Evolutionary conservation across 2,888 invertebrate genomes (phyloP), one percentile per base, ranked within the genome.

Genomic region (Eristalinus aeneus): DNA sequence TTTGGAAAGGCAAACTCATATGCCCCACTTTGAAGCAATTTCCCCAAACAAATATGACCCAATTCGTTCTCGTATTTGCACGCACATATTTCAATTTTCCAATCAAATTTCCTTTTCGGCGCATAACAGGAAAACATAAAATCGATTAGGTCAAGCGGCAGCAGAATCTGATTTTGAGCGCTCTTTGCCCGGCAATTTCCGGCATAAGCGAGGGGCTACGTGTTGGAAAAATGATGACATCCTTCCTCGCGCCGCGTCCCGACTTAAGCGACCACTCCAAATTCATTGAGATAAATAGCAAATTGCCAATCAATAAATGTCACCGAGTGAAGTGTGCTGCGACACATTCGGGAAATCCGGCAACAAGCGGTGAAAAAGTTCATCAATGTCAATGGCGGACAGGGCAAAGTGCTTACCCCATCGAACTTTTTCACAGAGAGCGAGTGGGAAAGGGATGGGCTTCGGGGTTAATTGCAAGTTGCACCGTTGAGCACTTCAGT

Each of bases 241-340:
- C 46, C 46, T n/a, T 16, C n/a, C 46, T 16, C 16, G 16, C 46
- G 5, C 27, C 46, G 5, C 11, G 6, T 1, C n/a, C 16, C 46
- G 5, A 5, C 6, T 12, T n/a, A 12, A n/a, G 3, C 5, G 39
- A 9, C 34, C 8, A 34, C 34, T 32, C 22, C 1, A 39, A n/a
- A 20, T 34, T 60, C 34, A 11, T 32, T 34, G n/a, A 56, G 46
- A 10, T n/a, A 64, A 61, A 64, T 54, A 67, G 54, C 72, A 79
- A 34, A 79, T 67, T 72, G 79, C 60, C 34, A 72, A 79, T 79
- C 79, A 79, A 79, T 79, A 79, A 72, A 79, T 79, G 65, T 67
- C 79, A 54, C 53, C 16, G 67, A 61, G 72, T 73, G 79, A 79
- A 79, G 67, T 72, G 67, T 61, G 72, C 72, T 67, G 72, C 53